phyloP scores from a whole-genome alignment of 2,797 vertebrate species.

The Cheirogaleus major region DNA sequence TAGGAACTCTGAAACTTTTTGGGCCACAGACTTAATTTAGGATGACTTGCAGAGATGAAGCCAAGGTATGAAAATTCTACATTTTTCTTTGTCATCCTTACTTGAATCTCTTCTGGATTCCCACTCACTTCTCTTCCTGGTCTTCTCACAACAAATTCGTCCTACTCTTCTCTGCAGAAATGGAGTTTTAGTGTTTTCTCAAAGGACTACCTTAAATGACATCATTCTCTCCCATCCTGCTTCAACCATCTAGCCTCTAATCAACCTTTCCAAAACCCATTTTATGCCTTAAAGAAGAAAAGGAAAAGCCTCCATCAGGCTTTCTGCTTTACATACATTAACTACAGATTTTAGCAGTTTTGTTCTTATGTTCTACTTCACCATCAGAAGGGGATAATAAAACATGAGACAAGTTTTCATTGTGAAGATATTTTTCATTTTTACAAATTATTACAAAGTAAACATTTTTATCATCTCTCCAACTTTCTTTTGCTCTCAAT shows the following conservation, averaged over 20 bases:
- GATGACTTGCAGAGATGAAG: background rate
- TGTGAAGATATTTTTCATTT: background rate
- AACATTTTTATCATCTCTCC: background rate
- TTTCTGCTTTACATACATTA: background rate
- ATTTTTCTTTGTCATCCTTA: background rate
- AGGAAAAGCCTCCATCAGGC: background rate
- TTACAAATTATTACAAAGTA: background rate
- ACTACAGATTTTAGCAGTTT: background rate
- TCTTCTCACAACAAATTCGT: background rate
- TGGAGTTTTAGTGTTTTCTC: background rate
- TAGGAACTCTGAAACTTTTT: background rate
- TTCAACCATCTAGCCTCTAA: background rate
- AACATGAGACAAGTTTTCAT: background rate
- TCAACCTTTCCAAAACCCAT: background rate
- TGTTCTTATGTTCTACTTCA: conserved; percentile 1
- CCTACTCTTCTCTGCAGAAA: background rate
- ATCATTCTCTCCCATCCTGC: background rate
- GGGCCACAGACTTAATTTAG: background rate
- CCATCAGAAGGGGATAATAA: background rate
- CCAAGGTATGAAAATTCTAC: background rate
- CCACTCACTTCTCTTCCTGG: background rate
- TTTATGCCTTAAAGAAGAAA: background rate
- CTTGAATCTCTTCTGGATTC: background rate
- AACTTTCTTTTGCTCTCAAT: background rate
- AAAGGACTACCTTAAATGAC: background rate